Base-by-base conservation (phyloP, 2,113 vertebrate genomes). In the Nestor notabilis region DNA sequence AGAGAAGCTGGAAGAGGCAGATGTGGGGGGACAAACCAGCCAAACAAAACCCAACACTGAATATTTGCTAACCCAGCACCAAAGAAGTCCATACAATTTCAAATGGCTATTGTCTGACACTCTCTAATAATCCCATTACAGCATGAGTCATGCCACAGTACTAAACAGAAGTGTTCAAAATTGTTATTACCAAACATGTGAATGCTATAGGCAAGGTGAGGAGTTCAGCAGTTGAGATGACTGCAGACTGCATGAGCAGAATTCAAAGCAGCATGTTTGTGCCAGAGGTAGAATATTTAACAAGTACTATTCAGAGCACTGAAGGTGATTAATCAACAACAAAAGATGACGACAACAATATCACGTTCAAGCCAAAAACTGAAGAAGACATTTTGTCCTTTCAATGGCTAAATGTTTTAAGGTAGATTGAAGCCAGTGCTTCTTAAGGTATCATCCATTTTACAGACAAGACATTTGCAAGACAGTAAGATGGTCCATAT, bases 281-380 rank as follows among this genome's bases (percentile, higher is more conserved):
- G 56, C 33, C 56, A 90, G 24, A 49, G 37, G n/a, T 41, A 84
- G 50, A 96, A 84, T 84, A 90, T 94, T 92, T 89, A 94, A 87
- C 76, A n/a, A 89, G 43, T 41, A 24, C 39, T 84, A 44, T 52
- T 79, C 44, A 81, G 60, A 93, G 35, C 15, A 58, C 14, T 50
- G 39, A 77, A 87, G 33, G 55, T 66, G 60, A 89, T 75, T 84
- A 71, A 75, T 39, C 64, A 87, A 43, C 63, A 93, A 41, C 46
- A 90, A 80, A 88, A 66, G 50, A 87, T 1, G 1, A 55, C 1
- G 1, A 71, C 43, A 56, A 50, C 29, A 75, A 3, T 27, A 79
- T 52, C 19, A 33, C 1, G 9, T 58, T 83, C 41, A 80, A 88
- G 50, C 20, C 37, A 56, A 46, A 83, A 89, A 90, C 0, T 33